Percentiles rank a stretch among this genome's conserved stretches.
phyloP scores from a whole-genome alignment of 2,113 vertebrate species.

The Vireo altiloquus region DNA sequence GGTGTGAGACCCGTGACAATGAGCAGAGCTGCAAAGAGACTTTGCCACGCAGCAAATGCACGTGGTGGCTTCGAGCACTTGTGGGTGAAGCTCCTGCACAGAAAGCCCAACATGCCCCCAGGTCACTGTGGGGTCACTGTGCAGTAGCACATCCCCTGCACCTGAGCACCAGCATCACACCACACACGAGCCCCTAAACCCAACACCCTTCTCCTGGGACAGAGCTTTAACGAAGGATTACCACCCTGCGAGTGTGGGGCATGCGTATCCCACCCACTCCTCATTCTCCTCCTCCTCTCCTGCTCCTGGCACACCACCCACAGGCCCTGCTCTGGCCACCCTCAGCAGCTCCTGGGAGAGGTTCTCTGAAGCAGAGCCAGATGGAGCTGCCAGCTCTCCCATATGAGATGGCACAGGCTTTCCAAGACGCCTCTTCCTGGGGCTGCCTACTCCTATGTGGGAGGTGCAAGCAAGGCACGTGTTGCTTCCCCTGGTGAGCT shows the following conservation, averaged over 20 bases:
- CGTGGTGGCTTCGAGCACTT: fast-evolving
- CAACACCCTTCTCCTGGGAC: background rate
- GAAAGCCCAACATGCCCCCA: fast-evolving
- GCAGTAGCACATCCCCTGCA: background rate
- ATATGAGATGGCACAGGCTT: background rate
- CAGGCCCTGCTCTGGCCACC: background rate
- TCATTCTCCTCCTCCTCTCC: background rate
- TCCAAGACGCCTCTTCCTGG: background rate
- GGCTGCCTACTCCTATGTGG: background rate
- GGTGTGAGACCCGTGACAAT: background rate
- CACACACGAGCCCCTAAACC: fast-evolving
- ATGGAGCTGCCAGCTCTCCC: conserved; percentile 16
- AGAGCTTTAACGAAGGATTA: background rate
- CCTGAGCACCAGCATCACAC: background rate
- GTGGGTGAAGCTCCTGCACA: background rate
- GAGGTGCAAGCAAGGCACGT: background rate
- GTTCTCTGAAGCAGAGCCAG: background rate
- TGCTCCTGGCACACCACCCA: background rate
- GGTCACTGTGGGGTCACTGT: background rate
- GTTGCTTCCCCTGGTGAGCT: background rate
- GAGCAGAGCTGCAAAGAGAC: background rate
- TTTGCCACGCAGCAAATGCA: fast-evolving
- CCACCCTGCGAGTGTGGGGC: background rate
- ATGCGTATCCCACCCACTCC: background rate
- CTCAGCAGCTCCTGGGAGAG: background rate